Conservation (phyloP, 2,797 vertebrate species). For the Dendrocincla fuliginosa region DNA sequence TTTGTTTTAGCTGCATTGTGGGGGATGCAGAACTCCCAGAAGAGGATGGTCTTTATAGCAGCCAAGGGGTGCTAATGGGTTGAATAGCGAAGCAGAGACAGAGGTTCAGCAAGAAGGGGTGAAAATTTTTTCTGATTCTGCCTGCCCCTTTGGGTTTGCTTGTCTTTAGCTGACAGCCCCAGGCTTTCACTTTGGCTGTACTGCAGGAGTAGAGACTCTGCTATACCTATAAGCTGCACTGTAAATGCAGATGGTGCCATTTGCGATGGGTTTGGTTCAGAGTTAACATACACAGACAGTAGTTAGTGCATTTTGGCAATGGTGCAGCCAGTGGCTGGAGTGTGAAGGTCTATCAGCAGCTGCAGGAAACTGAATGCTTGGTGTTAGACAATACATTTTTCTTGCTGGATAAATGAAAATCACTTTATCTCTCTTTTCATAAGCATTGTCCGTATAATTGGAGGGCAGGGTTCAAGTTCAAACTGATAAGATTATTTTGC, state of each 20-base stretch:
- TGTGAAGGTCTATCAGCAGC: background rate
- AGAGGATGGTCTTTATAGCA: background rate
- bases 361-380: background rate
- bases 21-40: constrained; percentile 25
- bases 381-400: background rate
- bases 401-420: background rate
- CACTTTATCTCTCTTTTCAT: constrained; percentile 20
- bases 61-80: background rate
- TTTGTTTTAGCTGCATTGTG: constrained; percentile 36
- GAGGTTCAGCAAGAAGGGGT: background rate
- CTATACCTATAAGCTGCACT: background rate
- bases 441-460: constrained; percentile 15
- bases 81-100: background rate
- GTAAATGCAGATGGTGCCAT: background rate
- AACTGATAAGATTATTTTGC: constrained; percentile 52
- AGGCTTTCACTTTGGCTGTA: background rate
- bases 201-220: background rate
- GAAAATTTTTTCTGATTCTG: background rate
- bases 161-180: background rate
- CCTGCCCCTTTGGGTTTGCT: background rate
- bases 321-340: background rate
- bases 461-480: constrained; percentile 49
- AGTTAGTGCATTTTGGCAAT: background rate
- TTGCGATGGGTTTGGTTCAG: background rate
- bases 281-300: background rate